phyloP scores from a whole-genome alignment of 2,113 vertebrate species.

The Galbula dea region DNA sequence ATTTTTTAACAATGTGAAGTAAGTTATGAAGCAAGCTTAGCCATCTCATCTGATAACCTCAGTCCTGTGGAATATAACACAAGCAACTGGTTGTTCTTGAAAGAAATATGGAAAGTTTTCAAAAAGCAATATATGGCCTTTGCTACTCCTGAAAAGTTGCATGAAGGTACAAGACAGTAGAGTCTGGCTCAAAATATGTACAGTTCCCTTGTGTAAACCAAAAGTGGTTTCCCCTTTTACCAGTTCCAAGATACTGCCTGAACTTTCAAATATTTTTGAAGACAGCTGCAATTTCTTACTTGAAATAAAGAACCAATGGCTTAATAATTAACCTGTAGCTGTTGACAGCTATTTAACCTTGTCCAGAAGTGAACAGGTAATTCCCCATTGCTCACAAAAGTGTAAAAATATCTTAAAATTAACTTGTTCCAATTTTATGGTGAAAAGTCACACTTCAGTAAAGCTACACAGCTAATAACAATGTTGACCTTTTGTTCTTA shows the following conservation, averaged over 20 bases:
- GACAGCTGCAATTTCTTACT: not conserved
- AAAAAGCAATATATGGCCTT: not conserved
- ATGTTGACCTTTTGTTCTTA: constrained; percentile 9
- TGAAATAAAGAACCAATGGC: not conserved
- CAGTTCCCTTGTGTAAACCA: not conserved
- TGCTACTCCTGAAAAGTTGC: not conserved
- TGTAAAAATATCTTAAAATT: not conserved
- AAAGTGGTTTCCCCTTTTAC: not conserved
- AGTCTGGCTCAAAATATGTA: not conserved
- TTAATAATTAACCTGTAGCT: constrained; percentile 52
- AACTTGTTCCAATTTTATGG: constrained; percentile 20
- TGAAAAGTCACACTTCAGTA: constrained; percentile 37
- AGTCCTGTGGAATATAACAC: not conserved
- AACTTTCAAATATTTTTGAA: not conserved
- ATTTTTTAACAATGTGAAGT: not conserved
- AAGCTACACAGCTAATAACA: not conserved
- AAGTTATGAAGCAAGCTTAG: not conserved
- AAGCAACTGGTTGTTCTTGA: not conserved
- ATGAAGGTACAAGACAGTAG: not conserved
- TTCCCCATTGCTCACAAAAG: not conserved
- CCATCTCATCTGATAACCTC: not conserved
- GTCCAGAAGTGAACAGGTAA: constrained; percentile 3
- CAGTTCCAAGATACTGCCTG: not conserved
- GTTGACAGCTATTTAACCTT: constrained; percentile 34
- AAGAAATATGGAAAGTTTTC: not conserved